A percentile compares a stretch with the other conserved stretches of the same genome.
These are phyloP conservation scores for Diadema setosum DNA, from an alignment of 35 echinoderm and acorn worm species.

Conservation along the genomic window DNA sequence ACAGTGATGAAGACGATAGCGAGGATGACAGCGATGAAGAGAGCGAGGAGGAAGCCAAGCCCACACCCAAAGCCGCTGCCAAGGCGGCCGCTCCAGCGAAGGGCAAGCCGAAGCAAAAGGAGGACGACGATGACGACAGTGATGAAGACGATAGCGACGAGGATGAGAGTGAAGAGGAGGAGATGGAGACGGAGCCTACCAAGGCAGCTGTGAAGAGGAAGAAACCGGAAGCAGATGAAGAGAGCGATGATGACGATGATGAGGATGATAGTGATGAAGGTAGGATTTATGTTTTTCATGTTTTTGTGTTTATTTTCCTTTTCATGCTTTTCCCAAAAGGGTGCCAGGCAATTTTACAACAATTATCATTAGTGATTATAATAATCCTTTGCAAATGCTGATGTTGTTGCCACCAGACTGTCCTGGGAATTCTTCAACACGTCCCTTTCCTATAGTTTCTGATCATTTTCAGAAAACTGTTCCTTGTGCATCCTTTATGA, in stretches of 20 bases:
- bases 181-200: background rate
- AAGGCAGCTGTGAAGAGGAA: background rate
- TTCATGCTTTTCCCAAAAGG: too few relatives aligned
- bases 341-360: too few relatives aligned
- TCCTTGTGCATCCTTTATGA: too few relatives aligned
- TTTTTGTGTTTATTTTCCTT: too few relatives aligned
- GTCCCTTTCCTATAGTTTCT: too few relatives aligned
- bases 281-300: too few relatives aligned
- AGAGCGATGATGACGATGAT: slow-evolving; percentile 16
- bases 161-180: background rate
- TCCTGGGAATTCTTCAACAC: too few relatives aligned
- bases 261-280: background rate
- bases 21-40: background rate
- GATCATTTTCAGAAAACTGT: too few relatives aligned
- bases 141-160: slow-evolving; percentile 30
- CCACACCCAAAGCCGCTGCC: background rate
- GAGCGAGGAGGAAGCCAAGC: background rate
- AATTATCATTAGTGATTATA: too few relatives aligned
- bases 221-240: background rate
- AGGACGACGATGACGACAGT: background rate
- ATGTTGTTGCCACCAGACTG: too few relatives aligned
- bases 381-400: too few relatives aligned
- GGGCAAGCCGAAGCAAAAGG: background rate
- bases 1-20: slow-evolving; percentile 1
- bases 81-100: background rate